phyloP scores from a whole-genome alignment of 2,797 vertebrate species.

The Cichlasoma orientale region DNA sequence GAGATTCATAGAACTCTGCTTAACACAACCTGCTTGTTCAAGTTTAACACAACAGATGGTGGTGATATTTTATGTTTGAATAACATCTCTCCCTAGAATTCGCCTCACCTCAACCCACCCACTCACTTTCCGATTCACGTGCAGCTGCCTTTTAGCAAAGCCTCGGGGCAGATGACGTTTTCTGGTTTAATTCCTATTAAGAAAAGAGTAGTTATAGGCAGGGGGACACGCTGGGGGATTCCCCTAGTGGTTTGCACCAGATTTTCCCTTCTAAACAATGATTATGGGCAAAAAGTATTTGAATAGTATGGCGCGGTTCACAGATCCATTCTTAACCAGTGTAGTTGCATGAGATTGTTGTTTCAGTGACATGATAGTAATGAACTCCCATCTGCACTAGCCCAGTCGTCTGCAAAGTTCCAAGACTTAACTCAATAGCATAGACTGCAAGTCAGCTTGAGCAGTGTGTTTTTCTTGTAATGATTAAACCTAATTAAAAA shows the following conservation, averaged over 20 bases:
- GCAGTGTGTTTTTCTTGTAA: neutral
- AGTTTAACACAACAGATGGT: neutral
- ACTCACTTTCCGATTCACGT: conserved; percentile 4
- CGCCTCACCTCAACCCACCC: neutral
- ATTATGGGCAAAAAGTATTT: conserved; percentile 25
- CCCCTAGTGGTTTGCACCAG: conserved; percentile 7
- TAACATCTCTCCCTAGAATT: neutral
- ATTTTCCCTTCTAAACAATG: conserved; percentile 13
- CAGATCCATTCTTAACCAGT: conserved; percentile 9
- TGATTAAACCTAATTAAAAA: neutral
- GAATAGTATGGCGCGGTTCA: neutral
- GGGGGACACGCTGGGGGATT: neutral
- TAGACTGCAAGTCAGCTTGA: neutral
- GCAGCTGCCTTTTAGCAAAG: conserved; percentile 42
- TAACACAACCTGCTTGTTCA: neutral
- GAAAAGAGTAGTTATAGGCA: conserved; percentile 5
- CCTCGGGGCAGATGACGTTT: conserved; percentile 27
- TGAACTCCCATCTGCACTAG: conserved; percentile 21
- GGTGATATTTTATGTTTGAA: conserved; percentile 9
- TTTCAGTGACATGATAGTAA: conserved; percentile 43
- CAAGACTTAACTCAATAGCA: conserved; percentile 1
- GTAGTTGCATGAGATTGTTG: conserved; percentile 21
- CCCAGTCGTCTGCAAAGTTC: conserved; percentile 16
- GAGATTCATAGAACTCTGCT: neutral
- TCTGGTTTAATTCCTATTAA: conserved; percentile 29